phyloP scores from a whole-genome alignment of 2,797 vertebrate genomes.

The Lepilemur ruficaudatus region DNA sequence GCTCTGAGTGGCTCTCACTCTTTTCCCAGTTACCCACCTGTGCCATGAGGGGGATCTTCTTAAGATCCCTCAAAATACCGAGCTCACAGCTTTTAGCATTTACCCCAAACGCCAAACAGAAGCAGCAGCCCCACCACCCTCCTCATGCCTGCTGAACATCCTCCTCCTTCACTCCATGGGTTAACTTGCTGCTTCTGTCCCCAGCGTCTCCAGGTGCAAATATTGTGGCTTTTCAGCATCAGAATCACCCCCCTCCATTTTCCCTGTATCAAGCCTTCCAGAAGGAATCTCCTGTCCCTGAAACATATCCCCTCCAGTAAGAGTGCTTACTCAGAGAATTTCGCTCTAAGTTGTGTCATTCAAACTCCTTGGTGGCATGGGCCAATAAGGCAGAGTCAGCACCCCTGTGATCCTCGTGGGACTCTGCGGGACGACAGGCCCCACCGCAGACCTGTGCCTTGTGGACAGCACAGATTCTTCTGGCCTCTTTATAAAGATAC shows the following conservation, averaged over 20 bases:
- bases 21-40: not conserved
- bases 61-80: not conserved
- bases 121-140: not conserved
- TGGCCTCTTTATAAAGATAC: not conserved
- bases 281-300: not conserved
- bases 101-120: not conserved
- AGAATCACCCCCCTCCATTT: fast-evolving
- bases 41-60: not conserved
- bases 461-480: not conserved
- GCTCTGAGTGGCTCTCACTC: not conserved
- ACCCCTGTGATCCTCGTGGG: not conserved
- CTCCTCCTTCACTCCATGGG: not conserved
- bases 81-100: not conserved
- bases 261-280: not conserved
- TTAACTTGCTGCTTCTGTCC: no score
- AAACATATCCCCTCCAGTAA: not conserved
- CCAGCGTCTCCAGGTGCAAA: not conserved
- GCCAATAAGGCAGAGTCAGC: not conserved
- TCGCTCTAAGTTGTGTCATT: not conserved
- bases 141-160: not conserved
- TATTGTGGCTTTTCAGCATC: not conserved
- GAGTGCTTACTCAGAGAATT: not conserved
- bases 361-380: not conserved
- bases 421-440: not conserved
- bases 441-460: not conserved